Percentiles rank a stretch among this genome's conserved stretches.
phyloP scores from a whole-genome alignment of 2,888 invertebrate species.

The Neoscelio sp. region DNA sequence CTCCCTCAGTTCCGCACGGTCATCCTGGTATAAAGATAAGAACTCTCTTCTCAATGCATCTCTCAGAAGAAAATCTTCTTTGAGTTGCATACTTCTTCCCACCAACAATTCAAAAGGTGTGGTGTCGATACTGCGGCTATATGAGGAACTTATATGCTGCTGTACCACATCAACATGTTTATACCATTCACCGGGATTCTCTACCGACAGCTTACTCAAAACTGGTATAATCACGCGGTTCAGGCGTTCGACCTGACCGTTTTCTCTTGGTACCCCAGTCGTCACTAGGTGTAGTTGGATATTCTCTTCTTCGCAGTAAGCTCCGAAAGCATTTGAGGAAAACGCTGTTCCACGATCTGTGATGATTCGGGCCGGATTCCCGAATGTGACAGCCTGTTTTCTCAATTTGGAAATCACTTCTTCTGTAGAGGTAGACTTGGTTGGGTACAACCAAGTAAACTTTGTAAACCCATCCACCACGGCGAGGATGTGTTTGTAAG shows the following conservation, averaged over 20 bases:
- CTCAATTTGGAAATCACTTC: conserved; percentile 40
- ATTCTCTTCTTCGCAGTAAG: conserved; percentile 5
- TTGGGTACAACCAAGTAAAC: conserved; percentile 2
- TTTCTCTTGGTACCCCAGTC: conserved; percentile 72
- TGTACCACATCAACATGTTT: conserved; percentile 16
- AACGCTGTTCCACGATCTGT: conserved; percentile 70
- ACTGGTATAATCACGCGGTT: conserved; percentile 13
- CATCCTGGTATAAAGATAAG: neutral
- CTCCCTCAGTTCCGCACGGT: conserved; percentile 4
- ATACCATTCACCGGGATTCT: conserved; percentile 74
- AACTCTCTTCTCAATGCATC: conserved; percentile 19
- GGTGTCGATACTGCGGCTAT: conserved; percentile 7
- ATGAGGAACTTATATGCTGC: conserved; percentile 13
- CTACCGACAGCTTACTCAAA: conserved; percentile 1
- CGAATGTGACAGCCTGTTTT: conserved; percentile 72
- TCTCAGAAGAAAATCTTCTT: conserved; percentile 20
- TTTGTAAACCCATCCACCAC: conserved; percentile 6
- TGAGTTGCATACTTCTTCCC: conserved; percentile 7
- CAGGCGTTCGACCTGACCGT: conserved; percentile 67
- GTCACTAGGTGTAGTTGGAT: neutral
- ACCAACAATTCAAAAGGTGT: conserved; percentile 16
- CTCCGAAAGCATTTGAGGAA: neutral
- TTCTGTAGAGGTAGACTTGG: neutral
- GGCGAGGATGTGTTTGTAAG: neutral
- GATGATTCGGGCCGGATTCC: conserved; percentile 78